Evolutionary conservation across 2,888 invertebrate species (phyloP).

Genomic region (Eremobia ochroleuca): DNA sequence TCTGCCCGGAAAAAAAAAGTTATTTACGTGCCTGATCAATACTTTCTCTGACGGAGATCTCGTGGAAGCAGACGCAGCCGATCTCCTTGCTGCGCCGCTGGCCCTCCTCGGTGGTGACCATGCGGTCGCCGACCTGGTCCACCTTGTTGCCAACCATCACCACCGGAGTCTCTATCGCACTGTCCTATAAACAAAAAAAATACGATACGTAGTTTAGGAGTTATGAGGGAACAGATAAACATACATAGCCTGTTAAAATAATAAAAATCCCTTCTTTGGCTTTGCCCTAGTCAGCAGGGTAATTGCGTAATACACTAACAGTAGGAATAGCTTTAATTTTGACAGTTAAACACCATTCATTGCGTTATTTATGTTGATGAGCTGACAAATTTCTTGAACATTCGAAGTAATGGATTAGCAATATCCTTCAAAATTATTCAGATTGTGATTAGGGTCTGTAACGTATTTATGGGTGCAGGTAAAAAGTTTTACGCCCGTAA

Average conservation of each 20-base stretch:
- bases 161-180: constrained; percentile 93
- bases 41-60: constrained; percentile 96
- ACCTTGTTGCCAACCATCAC: constrained; percentile 96
- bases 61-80: constrained; percentile 95
- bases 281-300: background rate
- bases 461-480: background rate
- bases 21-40: constrained; percentile 93
- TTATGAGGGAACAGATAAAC: background rate
- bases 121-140: constrained; percentile 95
- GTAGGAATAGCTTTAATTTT: background rate
- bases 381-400: too few species aligned
- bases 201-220: background rate
- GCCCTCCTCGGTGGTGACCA: constrained; percentile 95
- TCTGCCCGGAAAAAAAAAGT: background rate
- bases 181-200: constrained; percentile 87
- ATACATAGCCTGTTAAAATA: background rate
- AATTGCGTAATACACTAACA: background rate
- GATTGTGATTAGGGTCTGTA: background rate
- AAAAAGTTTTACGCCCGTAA: background rate
- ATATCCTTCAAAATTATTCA: background rate
- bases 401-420: too few species aligned
- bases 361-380: background rate
- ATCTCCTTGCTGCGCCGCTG: constrained; percentile 94
- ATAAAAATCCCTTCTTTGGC: background rate
- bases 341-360: too few species aligned